phyloP scores from a whole-genome alignment of 92 coral and sea anemone genomes.

The Meandrina meandrites region DNA sequence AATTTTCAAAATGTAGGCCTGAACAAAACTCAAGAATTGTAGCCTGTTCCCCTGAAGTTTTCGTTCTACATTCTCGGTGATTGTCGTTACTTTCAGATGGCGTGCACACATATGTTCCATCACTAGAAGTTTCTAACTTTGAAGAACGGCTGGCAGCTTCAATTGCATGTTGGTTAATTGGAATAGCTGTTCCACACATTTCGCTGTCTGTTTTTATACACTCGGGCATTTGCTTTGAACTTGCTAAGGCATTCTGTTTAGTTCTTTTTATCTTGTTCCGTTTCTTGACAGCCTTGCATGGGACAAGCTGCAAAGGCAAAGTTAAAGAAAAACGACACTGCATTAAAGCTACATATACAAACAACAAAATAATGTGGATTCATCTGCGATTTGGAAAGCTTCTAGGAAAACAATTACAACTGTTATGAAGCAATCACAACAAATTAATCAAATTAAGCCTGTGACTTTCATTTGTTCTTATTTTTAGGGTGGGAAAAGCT shows the following conservation, averaged over 20 bases:
- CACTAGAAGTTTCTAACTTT: background rate
- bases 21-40: background rate
- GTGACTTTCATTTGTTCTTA: too few species aligned
- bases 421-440: too few species aligned
- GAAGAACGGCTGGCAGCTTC: background rate
- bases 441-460: too few species aligned
- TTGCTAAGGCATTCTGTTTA: background rate
- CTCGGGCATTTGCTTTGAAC: background rate
- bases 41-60: background rate
- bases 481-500: too few species aligned
- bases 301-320: background rate
- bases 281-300: slow-evolving; percentile 1
- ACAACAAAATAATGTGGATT: background rate
- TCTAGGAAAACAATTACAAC: background rate
- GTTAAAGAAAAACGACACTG: too few species aligned
- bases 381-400: background rate
- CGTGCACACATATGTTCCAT: background rate
- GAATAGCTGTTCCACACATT: background rate
- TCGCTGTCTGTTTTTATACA: background rate
- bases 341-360: background rate
- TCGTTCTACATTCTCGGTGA: background rate
- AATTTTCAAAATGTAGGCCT: background rate
- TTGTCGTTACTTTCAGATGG: background rate
- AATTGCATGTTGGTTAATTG: background rate
- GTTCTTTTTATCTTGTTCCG: slow-evolving; percentile 28